Percentiles rank a stretch among this genome's conserved stretches.
phyloP scores from a whole-genome alignment of 2,888 invertebrate species.

The Torymus auratus region DNA sequence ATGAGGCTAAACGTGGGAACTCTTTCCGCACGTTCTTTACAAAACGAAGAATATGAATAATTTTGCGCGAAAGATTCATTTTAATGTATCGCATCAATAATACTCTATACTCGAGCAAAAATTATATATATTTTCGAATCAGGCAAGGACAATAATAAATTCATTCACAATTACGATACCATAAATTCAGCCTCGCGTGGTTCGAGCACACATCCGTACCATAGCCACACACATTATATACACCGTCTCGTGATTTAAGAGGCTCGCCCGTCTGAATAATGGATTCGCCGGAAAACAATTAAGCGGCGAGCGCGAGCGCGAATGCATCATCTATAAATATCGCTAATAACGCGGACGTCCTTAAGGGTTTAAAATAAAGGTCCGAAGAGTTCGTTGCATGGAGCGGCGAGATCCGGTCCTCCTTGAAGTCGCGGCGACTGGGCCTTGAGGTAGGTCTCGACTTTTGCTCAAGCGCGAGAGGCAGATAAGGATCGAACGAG shows the following conservation, averaged over 20 bases:
- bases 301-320: slow-evolving; percentile 6
- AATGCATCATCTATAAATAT: slow-evolving; percentile 48
- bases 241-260: slow-evolving; percentile 32
- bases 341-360: slow-evolving; percentile 45
- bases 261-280: slow-evolving; percentile 26
- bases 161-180: neutral
- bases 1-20: too few relatives aligned
- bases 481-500: neutral
- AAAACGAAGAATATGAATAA: too few relatives aligned
- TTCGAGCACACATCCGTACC: neutral
- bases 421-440: slow-evolving; percentile 48
- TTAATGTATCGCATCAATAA: too few relatives aligned
- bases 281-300: slow-evolving; percentile 36
- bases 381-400: slow-evolving; percentile 44
- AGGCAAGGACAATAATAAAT: neutral
- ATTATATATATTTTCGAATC: neutral
- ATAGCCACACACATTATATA: too few relatives aligned
- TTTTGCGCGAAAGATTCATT: too few relatives aligned
- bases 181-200: too few relatives aligned
- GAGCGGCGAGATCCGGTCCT: slow-evolving; percentile 42
- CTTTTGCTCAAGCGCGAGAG: slow-evolving; percentile 32
- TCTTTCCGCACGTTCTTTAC: too few relatives aligned
- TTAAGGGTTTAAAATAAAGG: slow-evolving; percentile 50
- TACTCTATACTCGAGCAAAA: too few relatives aligned
- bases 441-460: slow-evolving; percentile 64